Percentiles rank a stretch among this genome's conserved stretches.
Evolutionary conservation across 2,113 vertebrate species (phyloP).

Genomic region (Cyphomyrus plagiostoma): DNA sequence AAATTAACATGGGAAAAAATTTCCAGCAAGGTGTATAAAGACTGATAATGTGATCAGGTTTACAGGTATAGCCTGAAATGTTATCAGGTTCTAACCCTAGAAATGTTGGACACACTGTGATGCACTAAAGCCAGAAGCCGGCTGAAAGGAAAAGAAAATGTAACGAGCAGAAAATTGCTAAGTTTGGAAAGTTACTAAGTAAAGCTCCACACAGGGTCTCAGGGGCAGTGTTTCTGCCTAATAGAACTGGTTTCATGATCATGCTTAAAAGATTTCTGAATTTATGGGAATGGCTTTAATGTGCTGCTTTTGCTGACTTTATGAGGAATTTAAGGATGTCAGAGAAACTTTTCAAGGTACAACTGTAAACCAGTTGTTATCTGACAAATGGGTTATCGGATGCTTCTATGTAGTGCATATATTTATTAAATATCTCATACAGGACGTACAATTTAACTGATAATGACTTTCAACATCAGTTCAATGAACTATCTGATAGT

Average conservation of each 20-base stretch:
- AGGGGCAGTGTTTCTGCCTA: background rate
- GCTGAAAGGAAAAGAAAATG: background rate
- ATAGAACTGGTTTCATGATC: background rate
- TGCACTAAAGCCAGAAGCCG: background rate
- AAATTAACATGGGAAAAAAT: background rate
- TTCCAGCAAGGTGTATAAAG: background rate
- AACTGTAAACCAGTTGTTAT: background rate
- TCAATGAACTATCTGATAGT: background rate
- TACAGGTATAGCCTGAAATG: background rate
- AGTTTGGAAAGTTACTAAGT: background rate
- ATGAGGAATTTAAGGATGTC: background rate
- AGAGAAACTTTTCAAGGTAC: background rate
- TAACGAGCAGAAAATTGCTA: background rate
- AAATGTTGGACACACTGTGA: background rate
- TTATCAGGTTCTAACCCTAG: background rate
- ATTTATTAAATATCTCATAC: background rate
- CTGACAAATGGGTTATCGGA: background rate
- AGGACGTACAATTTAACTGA: background rate
- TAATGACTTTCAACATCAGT: background rate
- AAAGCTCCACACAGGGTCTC: background rate
- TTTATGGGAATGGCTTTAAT: background rate
- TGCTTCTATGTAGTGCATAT: background rate
- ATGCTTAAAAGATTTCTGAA: background rate
- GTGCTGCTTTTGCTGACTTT: background rate
- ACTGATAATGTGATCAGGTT: conserved; percentile 3